Percentiles rank a stretch among this genome's conserved stretches.
Evolutionary conservation across 2,113 vertebrate genomes (phyloP).

Genomic region (Gambusia affinis): DNA sequence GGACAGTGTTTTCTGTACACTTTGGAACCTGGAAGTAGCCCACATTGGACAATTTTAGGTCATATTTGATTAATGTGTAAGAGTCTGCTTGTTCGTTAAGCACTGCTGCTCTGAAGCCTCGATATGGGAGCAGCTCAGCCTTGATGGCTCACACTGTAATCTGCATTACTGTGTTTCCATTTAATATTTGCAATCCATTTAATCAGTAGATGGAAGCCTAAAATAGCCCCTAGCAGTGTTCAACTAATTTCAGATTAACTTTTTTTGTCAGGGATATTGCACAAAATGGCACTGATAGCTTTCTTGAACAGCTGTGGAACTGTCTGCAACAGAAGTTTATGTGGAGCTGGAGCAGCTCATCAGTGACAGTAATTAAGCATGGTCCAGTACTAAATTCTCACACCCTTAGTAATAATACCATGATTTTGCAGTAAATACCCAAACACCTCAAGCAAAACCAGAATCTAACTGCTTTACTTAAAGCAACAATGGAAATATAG

Average conservation of each 20-base stretch:
- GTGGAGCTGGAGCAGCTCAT: conserved; percentile 1
- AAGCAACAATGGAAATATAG: neutral
- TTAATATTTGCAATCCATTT: conserved; percentile 49
- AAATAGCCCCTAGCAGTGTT: conserved; percentile 55
- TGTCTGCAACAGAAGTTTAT: neutral
- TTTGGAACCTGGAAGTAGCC: conserved; percentile 38
- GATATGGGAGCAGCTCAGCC: conserved; percentile 28
- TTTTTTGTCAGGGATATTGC: conserved; percentile 38
- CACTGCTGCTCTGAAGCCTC: conserved; percentile 45
- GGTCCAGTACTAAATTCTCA: neutral
- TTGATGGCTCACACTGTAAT: conserved; percentile 44
- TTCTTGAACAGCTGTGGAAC: conserved; percentile 14
- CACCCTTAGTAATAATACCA: too few relatives aligned
- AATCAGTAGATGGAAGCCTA: conserved; percentile 45
- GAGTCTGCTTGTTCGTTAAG: conserved; percentile 55
- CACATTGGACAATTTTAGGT: conserved; percentile 67
- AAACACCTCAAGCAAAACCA: neutral
- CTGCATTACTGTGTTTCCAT: conserved; percentile 35
- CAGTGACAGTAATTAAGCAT: neutral
- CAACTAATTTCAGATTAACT: conserved; percentile 32
- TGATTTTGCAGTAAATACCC: too few relatives aligned
- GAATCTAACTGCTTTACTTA: too few relatives aligned
- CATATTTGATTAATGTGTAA: conserved; percentile 67
- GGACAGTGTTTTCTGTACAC: conserved; percentile 18
- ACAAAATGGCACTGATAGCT: neutral